Evolutionary conservation across 2,113 vertebrate species (phyloP).

Genomic region (Pluvianellus socialis): DNA sequence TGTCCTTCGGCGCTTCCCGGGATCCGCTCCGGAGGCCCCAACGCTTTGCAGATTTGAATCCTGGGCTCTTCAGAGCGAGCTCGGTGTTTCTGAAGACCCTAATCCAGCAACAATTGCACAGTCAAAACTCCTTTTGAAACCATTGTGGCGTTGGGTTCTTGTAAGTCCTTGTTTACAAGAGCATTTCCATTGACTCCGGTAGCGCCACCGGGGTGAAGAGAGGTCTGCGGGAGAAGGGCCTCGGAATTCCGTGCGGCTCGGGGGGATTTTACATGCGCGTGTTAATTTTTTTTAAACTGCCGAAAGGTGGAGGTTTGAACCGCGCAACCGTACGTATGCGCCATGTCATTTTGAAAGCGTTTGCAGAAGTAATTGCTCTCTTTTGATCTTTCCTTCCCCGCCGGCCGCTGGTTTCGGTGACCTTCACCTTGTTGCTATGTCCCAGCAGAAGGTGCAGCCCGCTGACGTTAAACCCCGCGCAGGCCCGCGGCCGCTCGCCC

Average conservation of each 20-base stretch:
- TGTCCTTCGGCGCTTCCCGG: not conserved
- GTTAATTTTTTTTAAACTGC: not conserved
- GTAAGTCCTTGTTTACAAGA: slow-evolving; percentile 64
- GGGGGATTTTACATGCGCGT: accelerated
- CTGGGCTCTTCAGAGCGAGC: not conserved
- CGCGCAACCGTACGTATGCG: accelerated
- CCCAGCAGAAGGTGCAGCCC: not conserved
- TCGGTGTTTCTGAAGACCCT: not conserved
- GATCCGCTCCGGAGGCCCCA: not conserved
- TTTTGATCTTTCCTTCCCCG: not conserved
- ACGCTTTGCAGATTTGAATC: not conserved
- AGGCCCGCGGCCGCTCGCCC: accelerated
- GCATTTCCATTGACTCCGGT: not conserved
- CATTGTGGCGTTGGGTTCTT: slow-evolving; percentile 7
- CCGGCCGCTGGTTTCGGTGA: not conserved
- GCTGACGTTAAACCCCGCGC: accelerated
- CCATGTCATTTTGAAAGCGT: accelerated
- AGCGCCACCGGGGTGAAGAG: not conserved
- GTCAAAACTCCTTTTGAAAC: slow-evolving; percentile 50
- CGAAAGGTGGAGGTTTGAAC: accelerated
- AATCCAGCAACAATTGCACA: slow-evolving; percentile 54
- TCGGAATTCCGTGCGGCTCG: not conserved
- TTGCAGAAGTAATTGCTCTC: not conserved
- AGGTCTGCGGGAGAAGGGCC: not conserved
- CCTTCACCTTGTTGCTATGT: not conserved